phyloP scores from a whole-genome alignment of 2,113 vertebrate species.

The Taurulus bubalis region DNA sequence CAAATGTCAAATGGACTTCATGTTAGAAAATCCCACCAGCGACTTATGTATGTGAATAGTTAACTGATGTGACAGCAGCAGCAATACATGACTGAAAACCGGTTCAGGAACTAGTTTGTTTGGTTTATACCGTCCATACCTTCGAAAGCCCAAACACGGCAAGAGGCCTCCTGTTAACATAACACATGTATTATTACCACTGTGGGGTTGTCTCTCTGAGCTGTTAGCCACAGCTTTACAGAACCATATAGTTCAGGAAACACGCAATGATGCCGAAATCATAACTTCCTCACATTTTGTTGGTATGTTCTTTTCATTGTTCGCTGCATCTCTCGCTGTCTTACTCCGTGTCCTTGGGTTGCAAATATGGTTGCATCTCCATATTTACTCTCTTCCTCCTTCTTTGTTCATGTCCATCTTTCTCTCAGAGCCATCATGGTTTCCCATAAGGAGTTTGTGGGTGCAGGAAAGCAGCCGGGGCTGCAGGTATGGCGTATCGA shows the following conservation, averaged over 20 bases:
- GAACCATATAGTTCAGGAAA: not conserved
- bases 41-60: not conserved
- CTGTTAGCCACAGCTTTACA: not conserved
- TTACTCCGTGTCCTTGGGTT: not conserved
- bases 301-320: not conserved
- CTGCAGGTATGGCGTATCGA: constrained; percentile 86
- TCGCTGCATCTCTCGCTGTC: not conserved
- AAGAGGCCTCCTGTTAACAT: not conserved
- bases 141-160: not conserved
- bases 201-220: not conserved
- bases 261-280: not conserved
- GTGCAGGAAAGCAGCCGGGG: constrained; percentile 80
- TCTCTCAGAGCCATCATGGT: constrained; percentile 79
- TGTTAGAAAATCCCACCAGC: not conserved
- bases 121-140: not conserved
- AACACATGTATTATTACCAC: constrained; percentile 1
- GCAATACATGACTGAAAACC: not conserved
- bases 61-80: constrained; percentile 8
- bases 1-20: not conserved
- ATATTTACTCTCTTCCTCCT: not conserved
- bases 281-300: not conserved
- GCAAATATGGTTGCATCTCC: too few relatives aligned
- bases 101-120: constrained; percentile 27
- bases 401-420: not conserved
- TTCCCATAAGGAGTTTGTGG: constrained; percentile 82